Evolutionary conservation across 2,113 vertebrate genomes (phyloP).

Genomic region (Rhodinocichla rosea): DNA sequence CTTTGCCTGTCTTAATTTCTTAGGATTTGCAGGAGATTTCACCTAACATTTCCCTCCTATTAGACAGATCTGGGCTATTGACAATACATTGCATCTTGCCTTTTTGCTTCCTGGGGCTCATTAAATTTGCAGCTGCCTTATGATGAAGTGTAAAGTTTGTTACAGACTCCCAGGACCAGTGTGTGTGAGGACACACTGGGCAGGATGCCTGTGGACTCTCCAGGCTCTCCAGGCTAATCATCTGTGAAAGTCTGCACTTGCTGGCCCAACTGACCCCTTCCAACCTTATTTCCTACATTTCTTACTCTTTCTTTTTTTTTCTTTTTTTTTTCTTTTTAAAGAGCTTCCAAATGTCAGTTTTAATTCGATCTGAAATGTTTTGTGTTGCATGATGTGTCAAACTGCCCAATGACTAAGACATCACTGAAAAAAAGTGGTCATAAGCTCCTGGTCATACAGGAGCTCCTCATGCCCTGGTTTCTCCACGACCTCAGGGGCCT

Average conservation of each 20-base stretch:
- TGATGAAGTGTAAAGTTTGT: conserved; percentile 30
- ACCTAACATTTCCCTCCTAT: neutral
- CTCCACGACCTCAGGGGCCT: neutral
- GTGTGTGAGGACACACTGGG: neutral
- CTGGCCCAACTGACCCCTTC: neutral
- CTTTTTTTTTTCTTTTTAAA: neutral
- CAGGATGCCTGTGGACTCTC: neutral
- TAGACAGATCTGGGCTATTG: neutral
- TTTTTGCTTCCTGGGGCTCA: neutral
- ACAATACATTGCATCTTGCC: neutral
- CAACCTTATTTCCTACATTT: neutral
- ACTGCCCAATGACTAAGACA: neutral
- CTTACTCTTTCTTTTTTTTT: neutral
- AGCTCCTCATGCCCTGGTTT: neutral
- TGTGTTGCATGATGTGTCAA: neutral
- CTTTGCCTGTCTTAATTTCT: neutral
- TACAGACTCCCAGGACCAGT: neutral
- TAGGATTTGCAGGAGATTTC: neutral
- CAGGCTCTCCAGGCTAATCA: neutral
- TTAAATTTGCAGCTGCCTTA: conserved; percentile 46
- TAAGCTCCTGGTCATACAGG: neutral
- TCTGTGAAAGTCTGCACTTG: conserved; percentile 19
- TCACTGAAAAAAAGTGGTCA: neutral
- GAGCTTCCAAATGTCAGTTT: neutral
- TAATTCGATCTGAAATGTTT: neutral